Base-by-base conservation (phyloP, 2,113 vertebrate genomes). In the Micromys minutus region DNA sequence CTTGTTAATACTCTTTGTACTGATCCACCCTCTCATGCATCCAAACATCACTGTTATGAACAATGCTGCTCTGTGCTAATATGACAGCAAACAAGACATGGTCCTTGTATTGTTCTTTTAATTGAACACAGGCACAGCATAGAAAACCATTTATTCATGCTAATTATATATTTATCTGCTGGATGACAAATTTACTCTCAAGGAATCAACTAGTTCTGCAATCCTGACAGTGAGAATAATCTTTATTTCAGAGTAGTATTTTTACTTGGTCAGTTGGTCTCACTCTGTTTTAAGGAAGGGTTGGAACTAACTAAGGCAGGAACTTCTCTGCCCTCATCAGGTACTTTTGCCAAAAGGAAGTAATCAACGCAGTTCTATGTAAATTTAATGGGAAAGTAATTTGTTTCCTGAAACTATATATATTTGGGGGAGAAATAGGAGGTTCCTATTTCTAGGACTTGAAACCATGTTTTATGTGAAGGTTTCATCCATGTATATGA, bases 231-330 rank as follows among this genome's bases (percentile, higher is more conserved):
- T 91, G 91, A 94, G 39, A 89, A 89, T 87, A 94, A 91, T 92
- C 90, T 92, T 89, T 94, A 55, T 55, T 94, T 97, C n/a, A 93
- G 42, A 92, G 87, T 95, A 83, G 24, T 84, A 45, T 87, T 81
- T 94, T 93, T 87, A 92, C 94, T 96, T 95, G 55, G 31, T 94
- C 93, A 89, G 81, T 96, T 89, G 75, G 29, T 86, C 59, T 94
- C 57, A 85, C 7, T 94, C 39, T 86, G 4, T 94, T 94, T 95
- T 90, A 94, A 31, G 45, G 96, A 74, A 94, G 9, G 7, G 8
- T 80, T 92, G 22, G n/a, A n/a, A n/a, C n/a, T n/a, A n/a, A n/a
- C n/a, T n/a, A n/a, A n/a, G n/a, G n/a, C n/a, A n/a, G n/a, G n/a
- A n/a, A n/a, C n/a, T n/a, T n/a, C 1, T 95, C 87, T 88, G 86